phyloP scores from a whole-genome alignment of 2,797 vertebrate genomes.

The Ciconia nigra region DNA sequence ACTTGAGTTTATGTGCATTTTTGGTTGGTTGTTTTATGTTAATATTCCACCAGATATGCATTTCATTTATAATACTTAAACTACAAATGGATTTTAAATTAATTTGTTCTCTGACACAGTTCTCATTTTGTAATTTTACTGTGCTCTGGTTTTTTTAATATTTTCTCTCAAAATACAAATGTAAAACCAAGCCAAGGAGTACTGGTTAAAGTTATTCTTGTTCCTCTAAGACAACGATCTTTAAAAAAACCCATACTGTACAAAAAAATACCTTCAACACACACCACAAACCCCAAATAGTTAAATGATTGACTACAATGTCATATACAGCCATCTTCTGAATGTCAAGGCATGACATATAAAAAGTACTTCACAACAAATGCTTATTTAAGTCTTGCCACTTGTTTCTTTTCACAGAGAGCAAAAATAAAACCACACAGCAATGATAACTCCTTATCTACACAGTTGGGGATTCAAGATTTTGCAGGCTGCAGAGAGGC shows the following conservation, averaged over 20 bases:
- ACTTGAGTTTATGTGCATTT: not conserved
- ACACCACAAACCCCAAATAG: not conserved
- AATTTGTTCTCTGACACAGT: not conserved
- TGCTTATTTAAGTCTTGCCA: not conserved
- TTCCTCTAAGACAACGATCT: not conserved
- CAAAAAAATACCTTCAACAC: not conserved
- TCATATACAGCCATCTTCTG: not conserved
- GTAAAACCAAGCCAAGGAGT: not conserved
- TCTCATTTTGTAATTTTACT: not conserved
- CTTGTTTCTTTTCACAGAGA: not conserved
- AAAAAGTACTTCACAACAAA: not conserved
- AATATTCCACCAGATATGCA: not conserved
- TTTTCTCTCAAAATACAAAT: not conserved
- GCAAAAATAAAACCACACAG: not conserved
- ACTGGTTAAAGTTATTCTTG: not conserved
- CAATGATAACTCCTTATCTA: not conserved
- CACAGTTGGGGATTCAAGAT: not conserved
- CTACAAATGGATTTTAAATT: not conserved
- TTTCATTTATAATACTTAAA: not conserved
- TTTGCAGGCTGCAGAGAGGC: not conserved
- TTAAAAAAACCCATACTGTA: not conserved
- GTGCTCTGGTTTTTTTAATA: not conserved
- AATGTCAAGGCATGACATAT: not conserved
- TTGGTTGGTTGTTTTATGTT: not conserved
- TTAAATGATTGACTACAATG: not conserved